These are phyloP conservation scores for Argyrosomus japonicus DNA, from an alignment of 2,113 vertebrate genomes.

Conservation along the genomic window DNA sequence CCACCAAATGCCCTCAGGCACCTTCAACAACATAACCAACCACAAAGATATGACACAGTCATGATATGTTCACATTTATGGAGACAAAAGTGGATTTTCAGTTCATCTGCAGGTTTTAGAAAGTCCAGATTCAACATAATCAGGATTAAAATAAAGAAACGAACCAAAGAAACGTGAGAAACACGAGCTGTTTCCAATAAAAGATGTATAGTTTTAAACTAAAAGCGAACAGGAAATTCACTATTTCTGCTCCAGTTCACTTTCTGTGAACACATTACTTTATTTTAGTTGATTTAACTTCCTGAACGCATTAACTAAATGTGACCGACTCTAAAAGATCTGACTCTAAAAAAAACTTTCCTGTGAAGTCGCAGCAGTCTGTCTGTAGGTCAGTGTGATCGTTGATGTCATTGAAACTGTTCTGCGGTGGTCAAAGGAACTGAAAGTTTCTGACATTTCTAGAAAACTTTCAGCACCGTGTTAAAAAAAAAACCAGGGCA, in stretches of 20 bases:
- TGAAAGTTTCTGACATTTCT: slow-evolving; percentile 13
- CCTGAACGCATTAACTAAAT: background rate
- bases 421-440: background rate
- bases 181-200: background rate
- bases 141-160: background rate
- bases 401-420: slow-evolving; percentile 9
- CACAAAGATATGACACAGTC: background rate
- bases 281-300: background rate
- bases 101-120: background rate
- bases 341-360: background rate
- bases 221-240: background rate
- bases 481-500: background rate
- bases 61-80: background rate
- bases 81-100: background rate
- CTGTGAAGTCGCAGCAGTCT: background rate
- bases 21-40: background rate
- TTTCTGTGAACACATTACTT: background rate
- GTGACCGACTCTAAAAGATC: background rate
- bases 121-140: background rate
- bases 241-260: background rate
- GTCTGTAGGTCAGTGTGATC: background rate
- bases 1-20: background rate
- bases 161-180: background rate
- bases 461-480: background rate
- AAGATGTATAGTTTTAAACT: background rate